Evolutionary conservation across 2,888 invertebrate species (phyloP).

Genomic region (Halocaridina rubra): DNA sequence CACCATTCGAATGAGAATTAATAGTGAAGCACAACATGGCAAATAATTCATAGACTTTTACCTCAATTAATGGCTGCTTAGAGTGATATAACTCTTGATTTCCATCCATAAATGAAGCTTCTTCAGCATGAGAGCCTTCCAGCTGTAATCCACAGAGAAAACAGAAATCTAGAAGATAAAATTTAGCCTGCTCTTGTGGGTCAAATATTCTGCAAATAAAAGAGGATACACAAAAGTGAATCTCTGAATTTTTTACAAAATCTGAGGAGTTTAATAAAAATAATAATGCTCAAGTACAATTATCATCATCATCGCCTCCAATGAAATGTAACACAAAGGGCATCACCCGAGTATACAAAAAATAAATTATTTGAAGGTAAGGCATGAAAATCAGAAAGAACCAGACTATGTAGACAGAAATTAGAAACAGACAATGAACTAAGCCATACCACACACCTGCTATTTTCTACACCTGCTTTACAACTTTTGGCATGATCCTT

Average conservation of each 20-base stretch:
- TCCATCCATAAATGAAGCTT: slow-evolving; percentile 36
- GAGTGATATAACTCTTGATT: slow-evolving; percentile 28
- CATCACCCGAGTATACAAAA: not conserved
- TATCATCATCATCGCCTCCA: not conserved
- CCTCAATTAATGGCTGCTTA: slow-evolving; percentile 34
- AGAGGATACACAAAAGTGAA: too few species aligned
- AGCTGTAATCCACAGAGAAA: slow-evolving; percentile 41
- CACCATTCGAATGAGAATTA: too few species aligned
- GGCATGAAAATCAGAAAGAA: not conserved
- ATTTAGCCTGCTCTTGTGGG: slow-evolving; percentile 9
- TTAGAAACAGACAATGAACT: not conserved
- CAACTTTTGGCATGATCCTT: slow-evolving; percentile 26
- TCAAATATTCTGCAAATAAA: too few species aligned
- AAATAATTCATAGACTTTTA: not conserved
- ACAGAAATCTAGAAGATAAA: slow-evolving; percentile 30
- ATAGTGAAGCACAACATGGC: too few species aligned
- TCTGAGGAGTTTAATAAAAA: not conserved
- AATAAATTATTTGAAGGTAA: not conserved
- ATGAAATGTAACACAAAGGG: not conserved
- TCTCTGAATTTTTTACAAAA: too few species aligned
- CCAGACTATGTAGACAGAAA: not conserved
- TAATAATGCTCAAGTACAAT: not conserved
- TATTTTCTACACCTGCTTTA: not conserved
- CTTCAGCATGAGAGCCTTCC: slow-evolving; percentile 21
- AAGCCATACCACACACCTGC: not conserved